Conservation (phyloP, 35 echinoderm and acorn worm species). For the Apostichopus japonicus region DNA sequence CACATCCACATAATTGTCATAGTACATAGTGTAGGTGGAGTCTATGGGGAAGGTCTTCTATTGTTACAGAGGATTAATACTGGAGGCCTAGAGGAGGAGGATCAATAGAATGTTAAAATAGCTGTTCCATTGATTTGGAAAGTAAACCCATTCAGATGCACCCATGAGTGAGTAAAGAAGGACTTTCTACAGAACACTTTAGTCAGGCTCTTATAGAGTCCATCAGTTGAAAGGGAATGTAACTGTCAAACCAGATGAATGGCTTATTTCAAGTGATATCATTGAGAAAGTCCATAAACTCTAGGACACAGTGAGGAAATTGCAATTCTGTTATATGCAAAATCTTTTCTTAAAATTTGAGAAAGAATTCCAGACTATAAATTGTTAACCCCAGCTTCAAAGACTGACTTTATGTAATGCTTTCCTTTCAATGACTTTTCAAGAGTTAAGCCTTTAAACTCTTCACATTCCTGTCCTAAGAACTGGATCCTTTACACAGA, state of each 20-base stretch:
- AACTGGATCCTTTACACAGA: no score
- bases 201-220: not conserved
- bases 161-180: not conserved
- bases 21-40: no score
- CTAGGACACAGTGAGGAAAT: not conserved
- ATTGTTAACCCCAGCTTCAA: not conserved
- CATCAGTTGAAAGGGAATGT: not conserved
- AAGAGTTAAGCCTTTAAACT: no score
- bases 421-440: no score
- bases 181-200: not conserved
- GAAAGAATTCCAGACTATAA: not conserved
- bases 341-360: not conserved
- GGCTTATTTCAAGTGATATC: not conserved
- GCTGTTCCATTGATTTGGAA: not conserved
- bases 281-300: not conserved
- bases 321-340: not conserved
- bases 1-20: no score
- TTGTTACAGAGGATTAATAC: not conserved
- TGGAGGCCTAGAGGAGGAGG: not conserved
- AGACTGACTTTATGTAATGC: not conserved
- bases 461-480: no score
- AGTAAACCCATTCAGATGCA: not conserved
- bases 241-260: not conserved
- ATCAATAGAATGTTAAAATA: not conserved
- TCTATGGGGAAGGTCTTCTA: not conserved